A percentile compares a stretch with the other conserved stretches of the same genome.
Conservation (phyloP, 2,888 invertebrate genomes). For the Biston stratarius region DNA sequence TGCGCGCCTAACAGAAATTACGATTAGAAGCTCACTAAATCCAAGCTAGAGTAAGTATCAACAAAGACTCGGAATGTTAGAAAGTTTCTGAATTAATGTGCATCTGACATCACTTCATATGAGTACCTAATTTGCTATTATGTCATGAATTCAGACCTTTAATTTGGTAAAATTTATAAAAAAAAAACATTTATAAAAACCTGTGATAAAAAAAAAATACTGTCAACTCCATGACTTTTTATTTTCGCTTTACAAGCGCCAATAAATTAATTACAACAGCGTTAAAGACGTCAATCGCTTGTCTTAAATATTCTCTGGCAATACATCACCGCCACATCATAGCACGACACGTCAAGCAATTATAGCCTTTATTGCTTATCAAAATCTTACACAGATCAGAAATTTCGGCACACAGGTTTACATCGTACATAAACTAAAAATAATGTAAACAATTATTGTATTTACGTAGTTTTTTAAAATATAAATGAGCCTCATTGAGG, state of each 20-base stretch:
- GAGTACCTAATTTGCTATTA: too few species aligned
- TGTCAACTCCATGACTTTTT: conserved; percentile 60
- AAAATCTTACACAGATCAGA: conserved; percentile 67
- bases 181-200: neutral
- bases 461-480: conserved; percentile 77
- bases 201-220: neutral
- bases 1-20: too few species aligned
- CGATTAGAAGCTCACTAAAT: too few species aligned
- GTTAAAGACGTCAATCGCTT: conserved; percentile 83
- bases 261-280: conserved; percentile 81
- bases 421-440: conserved; percentile 69
- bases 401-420: conserved; percentile 81
- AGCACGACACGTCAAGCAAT: conserved; percentile 55
- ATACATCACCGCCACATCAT: conserved; percentile 62
- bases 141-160: too few species aligned
- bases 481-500: conserved; percentile 81
- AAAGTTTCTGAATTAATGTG: too few species aligned
- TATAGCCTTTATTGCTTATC: conserved; percentile 60
- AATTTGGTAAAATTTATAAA: neutral
- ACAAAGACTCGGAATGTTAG: too few species aligned
- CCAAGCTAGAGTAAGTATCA: too few species aligned
- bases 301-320: conserved; percentile 57
- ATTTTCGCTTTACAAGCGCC: conserved; percentile 79
- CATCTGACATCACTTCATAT: too few species aligned
- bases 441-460: conserved; percentile 77